phyloP scores from a whole-genome alignment of 2,797 vertebrate genomes.

The Loris lydekkerianus region DNA sequence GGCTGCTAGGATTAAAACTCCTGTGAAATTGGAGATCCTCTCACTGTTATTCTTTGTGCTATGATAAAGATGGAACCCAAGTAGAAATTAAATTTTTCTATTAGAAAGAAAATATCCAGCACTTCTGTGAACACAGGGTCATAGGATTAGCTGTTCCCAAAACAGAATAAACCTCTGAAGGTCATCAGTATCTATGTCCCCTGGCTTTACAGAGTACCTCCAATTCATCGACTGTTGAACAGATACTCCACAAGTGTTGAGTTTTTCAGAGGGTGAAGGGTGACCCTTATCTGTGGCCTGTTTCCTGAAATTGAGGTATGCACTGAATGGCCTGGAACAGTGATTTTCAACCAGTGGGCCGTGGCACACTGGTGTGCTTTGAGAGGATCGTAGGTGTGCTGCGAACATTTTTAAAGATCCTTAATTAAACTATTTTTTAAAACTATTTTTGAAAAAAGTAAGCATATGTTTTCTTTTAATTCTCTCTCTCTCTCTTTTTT shows the following conservation, averaged over 20 bases:
- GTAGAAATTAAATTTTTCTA: constrained; percentile 44
- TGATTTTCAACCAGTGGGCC: no score
- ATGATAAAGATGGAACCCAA: constrained; percentile 36
- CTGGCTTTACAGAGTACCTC: neutral
- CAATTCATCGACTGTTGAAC: neutral
- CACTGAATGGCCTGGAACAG: neutral
- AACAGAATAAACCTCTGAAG: constrained; percentile 46
- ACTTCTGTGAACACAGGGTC: neutral
- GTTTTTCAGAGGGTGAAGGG: neutral
- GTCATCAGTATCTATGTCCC: neutral
- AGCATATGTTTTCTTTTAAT: no score
- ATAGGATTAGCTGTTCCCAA: neutral
- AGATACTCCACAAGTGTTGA: neutral
- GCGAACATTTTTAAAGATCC: no score
- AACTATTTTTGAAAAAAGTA: no score
- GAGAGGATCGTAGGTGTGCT: no score
- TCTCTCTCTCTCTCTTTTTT: no score
- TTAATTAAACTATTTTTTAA: no score
- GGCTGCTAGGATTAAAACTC: neutral
- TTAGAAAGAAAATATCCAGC: neutral
- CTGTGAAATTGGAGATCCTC: neutral
- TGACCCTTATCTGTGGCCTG: neutral
- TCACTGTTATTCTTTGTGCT: neutral
- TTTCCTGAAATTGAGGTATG: constrained; percentile 20
- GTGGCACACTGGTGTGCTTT: no score